These are phyloP conservation scores for Drosophila ogumai DNA, from an alignment of 1,140 invertebrate genomes.

Conservation along the genomic window DNA sequence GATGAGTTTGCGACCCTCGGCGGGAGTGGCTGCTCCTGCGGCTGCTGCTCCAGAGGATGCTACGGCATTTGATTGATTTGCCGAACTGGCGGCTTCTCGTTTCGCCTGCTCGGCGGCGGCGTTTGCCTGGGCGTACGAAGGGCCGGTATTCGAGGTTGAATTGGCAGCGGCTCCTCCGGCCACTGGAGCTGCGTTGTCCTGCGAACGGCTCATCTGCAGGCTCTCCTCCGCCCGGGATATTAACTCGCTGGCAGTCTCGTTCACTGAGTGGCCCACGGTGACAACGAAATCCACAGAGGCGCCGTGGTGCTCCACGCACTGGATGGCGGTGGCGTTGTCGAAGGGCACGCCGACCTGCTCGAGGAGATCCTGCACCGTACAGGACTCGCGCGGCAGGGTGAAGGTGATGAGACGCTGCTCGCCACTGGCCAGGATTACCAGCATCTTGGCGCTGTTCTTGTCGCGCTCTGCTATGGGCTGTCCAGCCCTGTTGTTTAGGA, in stretches of 20 bases:
- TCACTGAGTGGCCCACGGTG: slow-evolving; percentile 86
- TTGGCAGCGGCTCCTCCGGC: slow-evolving; percentile 9
- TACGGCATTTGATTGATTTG: slow-evolving; percentile 5
- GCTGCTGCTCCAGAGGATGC: slow-evolving; percentile 40
- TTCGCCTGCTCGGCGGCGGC: slow-evolving; percentile 54
- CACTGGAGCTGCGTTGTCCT: slow-evolving; percentile 53
- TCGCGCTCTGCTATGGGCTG: slow-evolving; percentile 76
- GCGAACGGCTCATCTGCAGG: slow-evolving; percentile 75
- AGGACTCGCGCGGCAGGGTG: slow-evolving; percentile 91
- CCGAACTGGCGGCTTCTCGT: slow-evolving; percentile 48
- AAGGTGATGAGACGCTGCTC: slow-evolving; percentile 92
- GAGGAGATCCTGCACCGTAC: slow-evolving; percentile 91
- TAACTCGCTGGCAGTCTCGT: slow-evolving; percentile 78
- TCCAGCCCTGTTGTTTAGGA: slow-evolving; percentile 73
- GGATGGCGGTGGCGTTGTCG: slow-evolving; percentile 88
- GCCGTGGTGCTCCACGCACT: slow-evolving; percentile 89
- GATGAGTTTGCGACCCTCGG: slow-evolving; percentile 86
- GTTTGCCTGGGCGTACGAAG: slow-evolving; percentile 50
- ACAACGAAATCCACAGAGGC: slow-evolving; percentile 92
- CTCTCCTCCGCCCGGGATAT: slow-evolving; percentile 82
- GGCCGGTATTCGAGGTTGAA: slow-evolving; percentile 16
- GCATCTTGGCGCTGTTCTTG: slow-evolving; percentile 90
- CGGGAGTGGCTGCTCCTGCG: slow-evolving; percentile 13
- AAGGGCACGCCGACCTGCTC: slow-evolving; percentile 90
- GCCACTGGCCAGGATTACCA: slow-evolving; percentile 89